Base-by-base conservation (phyloP, 2,888 invertebrate species). In the Drosophila nr. perissopoda region DNA sequence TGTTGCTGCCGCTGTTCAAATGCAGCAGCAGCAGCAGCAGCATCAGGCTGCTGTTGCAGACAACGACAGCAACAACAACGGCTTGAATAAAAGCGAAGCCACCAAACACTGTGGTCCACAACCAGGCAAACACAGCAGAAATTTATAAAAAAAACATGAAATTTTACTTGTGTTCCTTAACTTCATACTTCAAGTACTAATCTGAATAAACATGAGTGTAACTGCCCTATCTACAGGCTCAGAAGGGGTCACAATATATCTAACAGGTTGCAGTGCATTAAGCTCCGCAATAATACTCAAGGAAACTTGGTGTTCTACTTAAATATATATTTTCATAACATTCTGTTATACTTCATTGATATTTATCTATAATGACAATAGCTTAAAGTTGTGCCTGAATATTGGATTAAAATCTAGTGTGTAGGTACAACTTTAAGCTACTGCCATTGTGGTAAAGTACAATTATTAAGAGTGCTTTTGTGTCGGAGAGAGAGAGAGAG, bases 1-100 rank as follows among this genome's bases (percentile, higher is more conserved):
- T 74, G 68, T 66, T 65, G 67, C 49, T 71, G 56, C 25, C 69
- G 77, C 53, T 74, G 83, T 76, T 71, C 79, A 73, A 79, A 46
- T 67, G 72, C 73, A 63, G 76, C 52, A 66, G 56, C 33, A 60
- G 53, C 70, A 53, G 56, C 38, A 40, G 40, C 40, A n/a, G 21
- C 46, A 46, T 46, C 46, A 46, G 25, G 4, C 46, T 25, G 46
- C 16, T 46, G 46, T 25, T 25, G 25, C 46, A 46, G 46, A 46
- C 25, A 42, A n/a, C 40, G 1, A 16, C 46, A 25, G 25, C 21
- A 8, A 13, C 46, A 11, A 21, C 46, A 52, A 63, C 46, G 51
- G 29, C 70, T 46, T n/a, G 59, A 74, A 34, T 46, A 71, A 61
- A 61, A 42, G 34, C 33, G 18, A 34, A 63, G 52, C 42, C 65